Percentiles rank a stretch among this genome's conserved stretches.
phyloP scores from a whole-genome alignment of 2,888 invertebrate species.

The Dasypolia templi region DNA sequence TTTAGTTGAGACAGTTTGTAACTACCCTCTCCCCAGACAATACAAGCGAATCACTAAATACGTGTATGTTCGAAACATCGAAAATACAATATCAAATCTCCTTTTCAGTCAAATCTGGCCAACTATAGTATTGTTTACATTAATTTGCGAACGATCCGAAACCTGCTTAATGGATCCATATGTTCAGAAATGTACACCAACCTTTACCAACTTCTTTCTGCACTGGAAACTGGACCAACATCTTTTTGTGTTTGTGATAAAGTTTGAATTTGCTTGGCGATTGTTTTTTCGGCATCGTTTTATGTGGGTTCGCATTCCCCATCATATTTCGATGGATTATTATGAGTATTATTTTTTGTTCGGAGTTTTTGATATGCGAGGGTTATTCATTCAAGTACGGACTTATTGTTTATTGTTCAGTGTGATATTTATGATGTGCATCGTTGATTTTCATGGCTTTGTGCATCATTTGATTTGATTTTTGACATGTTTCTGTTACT shows the following conservation, averaged over 20 bases:
- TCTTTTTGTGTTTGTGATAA: constrained; percentile 5
- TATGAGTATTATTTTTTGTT: constrained; percentile 62
- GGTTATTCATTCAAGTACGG: constrained; percentile 51
- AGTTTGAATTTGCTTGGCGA: constrained; percentile 12
- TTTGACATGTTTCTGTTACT: constrained; percentile 23
- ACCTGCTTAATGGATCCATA: constrained; percentile 70
- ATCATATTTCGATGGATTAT: constrained; percentile 65
- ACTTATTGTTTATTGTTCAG: constrained; percentile 62
- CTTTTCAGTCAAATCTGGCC: constrained; percentile 54
- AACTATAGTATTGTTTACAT: constrained; percentile 67
- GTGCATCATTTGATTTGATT: constrained; percentile 50
- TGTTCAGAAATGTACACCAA: constrained; percentile 68
- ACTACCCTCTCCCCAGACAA: background rate
- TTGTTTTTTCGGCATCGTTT: background rate
- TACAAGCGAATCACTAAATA: constrained; percentile 2
- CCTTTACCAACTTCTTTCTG: constrained; percentile 4
- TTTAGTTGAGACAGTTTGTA: too few relatives aligned
- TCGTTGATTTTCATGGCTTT: constrained; percentile 56
- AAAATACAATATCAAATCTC: constrained; percentile 43
- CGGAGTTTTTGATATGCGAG: constrained; percentile 52
- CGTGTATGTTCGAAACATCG: constrained; percentile 11
- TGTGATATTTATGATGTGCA: constrained; percentile 64
- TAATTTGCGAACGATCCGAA: constrained; percentile 68
- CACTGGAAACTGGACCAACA: background rate
- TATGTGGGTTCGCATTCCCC: constrained; percentile 44